Evolutionary conservation across 2,797 vertebrate species (phyloP).

Genomic region (Delichon dasypus): DNA sequence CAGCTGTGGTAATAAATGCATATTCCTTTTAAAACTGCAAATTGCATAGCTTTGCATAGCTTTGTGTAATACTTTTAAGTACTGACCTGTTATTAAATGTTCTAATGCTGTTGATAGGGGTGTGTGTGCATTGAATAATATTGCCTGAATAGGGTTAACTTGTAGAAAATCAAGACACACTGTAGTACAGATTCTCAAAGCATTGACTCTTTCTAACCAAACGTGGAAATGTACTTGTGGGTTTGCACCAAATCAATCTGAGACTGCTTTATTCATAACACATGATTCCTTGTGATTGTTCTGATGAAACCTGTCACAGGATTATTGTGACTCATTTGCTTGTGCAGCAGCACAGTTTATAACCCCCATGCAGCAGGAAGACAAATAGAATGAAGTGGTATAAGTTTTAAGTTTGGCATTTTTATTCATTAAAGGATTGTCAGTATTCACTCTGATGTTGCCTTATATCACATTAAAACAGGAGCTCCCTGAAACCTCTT

Average conservation of each 20-base stretch:
- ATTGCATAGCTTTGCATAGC: background rate
- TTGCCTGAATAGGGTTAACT: background rate
- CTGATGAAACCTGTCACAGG: slow-evolving; percentile 35
- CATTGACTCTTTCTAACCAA: background rate
- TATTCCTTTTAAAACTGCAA: background rate
- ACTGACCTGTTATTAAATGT: background rate
- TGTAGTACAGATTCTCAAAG: background rate
- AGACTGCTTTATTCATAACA: slow-evolving; percentile 45
- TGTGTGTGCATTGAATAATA: background rate
- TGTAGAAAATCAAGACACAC: slow-evolving; percentile 9
- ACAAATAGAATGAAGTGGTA: background rate
- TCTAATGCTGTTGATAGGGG: background rate
- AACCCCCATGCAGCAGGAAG: background rate
- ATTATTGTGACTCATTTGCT: slow-evolving; percentile 43
- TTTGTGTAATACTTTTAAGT: background rate
- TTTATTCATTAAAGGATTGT: background rate
- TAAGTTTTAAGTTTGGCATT: background rate
- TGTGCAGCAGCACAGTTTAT: slow-evolving; percentile 34
- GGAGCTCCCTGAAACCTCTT: background rate
- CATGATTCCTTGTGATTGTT: slow-evolving; percentile 52
- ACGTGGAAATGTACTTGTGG: background rate
- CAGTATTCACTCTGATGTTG: background rate
- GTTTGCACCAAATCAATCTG: slow-evolving; percentile 56
- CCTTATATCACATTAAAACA: background rate
- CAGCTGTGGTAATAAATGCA: background rate